Conservation (phyloP, 2,888 invertebrate species). For the Drosophila kambysellisi region DNA sequence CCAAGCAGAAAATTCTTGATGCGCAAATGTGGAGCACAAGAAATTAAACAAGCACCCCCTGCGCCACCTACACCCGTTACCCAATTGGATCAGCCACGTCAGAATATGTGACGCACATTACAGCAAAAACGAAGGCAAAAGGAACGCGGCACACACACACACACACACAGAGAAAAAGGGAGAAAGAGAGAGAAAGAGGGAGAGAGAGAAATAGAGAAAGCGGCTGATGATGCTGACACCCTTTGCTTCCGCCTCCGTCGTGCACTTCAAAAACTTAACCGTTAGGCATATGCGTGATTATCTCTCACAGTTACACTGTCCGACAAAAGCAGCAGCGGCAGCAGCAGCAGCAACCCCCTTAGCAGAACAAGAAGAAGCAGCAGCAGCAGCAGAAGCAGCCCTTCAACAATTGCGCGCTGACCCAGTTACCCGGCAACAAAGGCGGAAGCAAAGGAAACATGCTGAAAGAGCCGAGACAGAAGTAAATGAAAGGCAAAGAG, state of each 20-base stretch:
- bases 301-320: slow-evolving; percentile 63
- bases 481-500: slow-evolving; percentile 15
- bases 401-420: slow-evolving; percentile 78
- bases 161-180: background rate
- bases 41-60: slow-evolving; percentile 53
- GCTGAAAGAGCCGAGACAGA: slow-evolving; percentile 65
- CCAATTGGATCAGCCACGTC: slow-evolving; percentile 46
- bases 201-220: background rate
- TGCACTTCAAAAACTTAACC: slow-evolving; percentile 79
- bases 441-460: slow-evolving; percentile 79
- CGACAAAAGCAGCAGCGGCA: slow-evolving; percentile 34
- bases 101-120: slow-evolving; percentile 61
- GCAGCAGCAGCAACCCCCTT: slow-evolving; percentile 32
- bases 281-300: slow-evolving; percentile 80
- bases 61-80: background rate
- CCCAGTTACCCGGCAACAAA: slow-evolving; percentile 80
- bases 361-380: slow-evolving; percentile 1
- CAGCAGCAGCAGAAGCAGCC: slow-evolving; percentile 46
- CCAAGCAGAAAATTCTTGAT: slow-evolving; percentile 47
- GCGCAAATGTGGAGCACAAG: slow-evolving; percentile 52
- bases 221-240: slow-evolving; percentile 67
- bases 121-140: slow-evolving; percentile 35
- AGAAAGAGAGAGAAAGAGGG: background rate
- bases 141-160: slow-evolving; percentile 14
- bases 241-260: slow-evolving; percentile 52